Base-by-base conservation (phyloP, 2,888 invertebrate species). In the Pseudococcus viburni region DNA sequence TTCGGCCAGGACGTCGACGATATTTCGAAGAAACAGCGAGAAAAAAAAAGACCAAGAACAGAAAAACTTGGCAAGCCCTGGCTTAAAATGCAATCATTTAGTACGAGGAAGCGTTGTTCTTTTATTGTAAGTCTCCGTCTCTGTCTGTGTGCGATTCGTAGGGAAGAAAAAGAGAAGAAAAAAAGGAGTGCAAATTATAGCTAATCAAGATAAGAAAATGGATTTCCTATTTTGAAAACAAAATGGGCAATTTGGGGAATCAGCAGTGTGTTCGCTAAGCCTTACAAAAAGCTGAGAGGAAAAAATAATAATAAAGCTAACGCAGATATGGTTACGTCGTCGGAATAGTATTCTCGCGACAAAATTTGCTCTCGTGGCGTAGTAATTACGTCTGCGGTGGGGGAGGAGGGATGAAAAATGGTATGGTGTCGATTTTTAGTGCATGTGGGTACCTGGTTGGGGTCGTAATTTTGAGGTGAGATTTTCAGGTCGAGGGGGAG, bases 151-250 rank as follows among this genome's bases (percentile, higher is more conserved):
- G n/a, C n/a, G 55, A 6, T 59, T 42, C n/a, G 64, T 22, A 22
- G 19, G 11, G 12, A 77, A 33, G 77, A 42, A 83, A 46, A 83
- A n/a, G 46, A 80, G 12, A 46, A 83, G 77, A 46, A 83, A 83
- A 83, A 83, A 83, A 83, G 42, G 88, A 51, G 88, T 88, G 88
- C 88, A 88, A 88, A 88, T 88, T 88, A 88, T 88, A 55, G 88
- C 88, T 88, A 88, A 88, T 88, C 88, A 88, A 88, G 88, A 88
- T 88, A 88, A 88, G 88, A 88, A 88, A 88, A 88, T 55, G 80
- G 83, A 83, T 83, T 51, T 88, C 51, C 55, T 77, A 80, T 87
- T 87, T 83, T 80, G 59, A 59, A 80, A 86, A 55, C 51, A 73
- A 86, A 88, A 88, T 88, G 88, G 88, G 88, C 88, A 48, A 80